Conservation (phyloP, 2,113 vertebrate genomes). For the Hystrix brachyura region DNA sequence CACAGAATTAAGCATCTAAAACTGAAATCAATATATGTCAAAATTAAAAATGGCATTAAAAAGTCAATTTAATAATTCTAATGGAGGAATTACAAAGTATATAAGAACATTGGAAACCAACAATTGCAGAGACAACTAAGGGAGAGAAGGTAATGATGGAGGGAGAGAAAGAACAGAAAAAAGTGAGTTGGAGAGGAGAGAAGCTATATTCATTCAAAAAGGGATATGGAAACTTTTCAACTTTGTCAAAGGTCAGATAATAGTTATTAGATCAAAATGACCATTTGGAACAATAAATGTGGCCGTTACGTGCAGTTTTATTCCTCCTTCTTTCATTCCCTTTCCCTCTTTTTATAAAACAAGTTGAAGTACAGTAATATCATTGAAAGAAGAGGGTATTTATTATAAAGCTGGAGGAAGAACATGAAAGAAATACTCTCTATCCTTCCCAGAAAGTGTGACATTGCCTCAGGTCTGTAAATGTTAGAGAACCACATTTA, state of each 20-base stretch:
- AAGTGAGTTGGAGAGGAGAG: background rate
- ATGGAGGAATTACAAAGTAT: background rate
- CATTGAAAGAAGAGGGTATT: background rate
- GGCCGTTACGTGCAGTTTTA: background rate
- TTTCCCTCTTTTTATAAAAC: background rate
- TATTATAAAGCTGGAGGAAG: constrained; percentile 10
- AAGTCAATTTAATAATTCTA: constrained; percentile 44
- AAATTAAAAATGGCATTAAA: constrained; percentile 3
- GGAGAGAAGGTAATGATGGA: background rate
- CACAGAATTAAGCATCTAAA: constrained; percentile 57
- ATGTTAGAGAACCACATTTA: constrained; percentile 66
- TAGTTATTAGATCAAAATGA: background rate
- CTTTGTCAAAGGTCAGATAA: background rate
- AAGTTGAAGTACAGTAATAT: background rate
- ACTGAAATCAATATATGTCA: constrained; percentile 31
- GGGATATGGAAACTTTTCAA: background rate
- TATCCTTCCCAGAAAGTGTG: background rate
- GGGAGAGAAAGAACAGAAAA: background rate
- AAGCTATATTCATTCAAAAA: background rate
- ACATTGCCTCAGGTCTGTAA: constrained; percentile 45
- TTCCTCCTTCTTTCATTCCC: background rate
- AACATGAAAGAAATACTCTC: constrained; percentile 25
- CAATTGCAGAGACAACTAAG: background rate
- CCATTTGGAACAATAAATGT: constrained; percentile 16
- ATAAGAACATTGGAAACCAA: background rate